Percentiles rank a stretch among this genome's conserved stretches.
Conservation (phyloP, 2,113 vertebrate species). For the Nibea albiflora region DNA sequence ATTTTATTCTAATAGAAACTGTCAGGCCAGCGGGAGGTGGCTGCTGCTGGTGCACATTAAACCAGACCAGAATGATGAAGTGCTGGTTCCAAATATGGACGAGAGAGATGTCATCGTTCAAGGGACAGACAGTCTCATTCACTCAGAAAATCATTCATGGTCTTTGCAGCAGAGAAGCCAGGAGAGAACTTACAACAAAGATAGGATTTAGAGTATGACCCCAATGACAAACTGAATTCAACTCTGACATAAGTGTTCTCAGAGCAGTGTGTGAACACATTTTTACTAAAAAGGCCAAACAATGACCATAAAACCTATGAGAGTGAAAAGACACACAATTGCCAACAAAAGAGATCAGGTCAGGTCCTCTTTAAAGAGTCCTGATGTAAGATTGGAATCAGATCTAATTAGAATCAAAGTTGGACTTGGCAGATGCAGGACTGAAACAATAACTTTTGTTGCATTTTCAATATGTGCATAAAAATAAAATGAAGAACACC, state of each 20-base stretch:
- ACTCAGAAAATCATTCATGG: not conserved
- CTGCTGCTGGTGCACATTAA: slow-evolving; percentile 9
- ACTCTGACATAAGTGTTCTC: not conserved
- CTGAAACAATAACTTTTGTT: no score
- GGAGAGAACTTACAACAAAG: not conserved
- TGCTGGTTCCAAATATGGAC: not conserved
- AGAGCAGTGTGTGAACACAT: not conserved
- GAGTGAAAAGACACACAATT: not conserved
- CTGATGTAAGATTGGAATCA: no score
- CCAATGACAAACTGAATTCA: not conserved
- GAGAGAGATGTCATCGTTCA: slow-evolving; percentile 15
- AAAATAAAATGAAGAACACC: no score
- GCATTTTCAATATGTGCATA: no score
- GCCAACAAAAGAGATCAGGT: no score
- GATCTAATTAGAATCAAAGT: no score
- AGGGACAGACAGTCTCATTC: not conserved
- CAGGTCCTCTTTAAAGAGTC: no score
- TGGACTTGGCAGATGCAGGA: no score
- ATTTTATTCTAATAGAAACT: slow-evolving; percentile 30
- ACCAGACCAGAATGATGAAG: slow-evolving; percentile 14
- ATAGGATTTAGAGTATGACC: slow-evolving; percentile 17
- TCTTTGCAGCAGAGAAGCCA: not conserved
- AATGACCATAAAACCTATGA: not conserved
- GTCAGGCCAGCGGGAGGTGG: slow-evolving; percentile 1
- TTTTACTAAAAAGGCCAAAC: not conserved